Percentiles rank a stretch among this genome's conserved stretches.
Evolutionary conservation across 2,888 invertebrate species (phyloP).

Genomic region (Dasypogon diadema): DNA sequence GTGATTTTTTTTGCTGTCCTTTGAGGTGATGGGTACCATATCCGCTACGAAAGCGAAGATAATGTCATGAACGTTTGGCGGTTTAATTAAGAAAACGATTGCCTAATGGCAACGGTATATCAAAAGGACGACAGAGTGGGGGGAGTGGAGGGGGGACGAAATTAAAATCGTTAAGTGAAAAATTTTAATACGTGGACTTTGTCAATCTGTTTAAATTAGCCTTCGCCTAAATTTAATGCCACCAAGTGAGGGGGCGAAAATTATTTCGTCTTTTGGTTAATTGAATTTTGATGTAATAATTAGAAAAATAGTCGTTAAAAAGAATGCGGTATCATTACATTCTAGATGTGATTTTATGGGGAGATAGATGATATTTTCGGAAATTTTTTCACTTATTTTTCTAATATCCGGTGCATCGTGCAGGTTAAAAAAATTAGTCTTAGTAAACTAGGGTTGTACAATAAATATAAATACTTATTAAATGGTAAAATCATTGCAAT

Average conservation of each 20-base stretch:
- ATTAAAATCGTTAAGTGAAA: conserved; percentile 56
- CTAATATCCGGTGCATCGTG: no score
- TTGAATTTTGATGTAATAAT: conserved; percentile 56
- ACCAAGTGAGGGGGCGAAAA: not conserved
- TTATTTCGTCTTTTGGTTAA: conserved; percentile 42
- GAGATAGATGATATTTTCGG: no score
- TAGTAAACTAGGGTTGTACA: no score
- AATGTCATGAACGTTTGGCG: conserved; percentile 55
- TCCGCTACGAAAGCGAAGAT: conserved; percentile 52
- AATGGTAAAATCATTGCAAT: no score
- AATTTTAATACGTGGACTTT: conserved; percentile 55
- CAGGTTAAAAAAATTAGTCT: no score
- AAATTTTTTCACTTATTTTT: no score
- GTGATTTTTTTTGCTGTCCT: conserved; percentile 52
- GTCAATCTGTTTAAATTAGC: conserved; percentile 56
- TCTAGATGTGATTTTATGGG: no score
- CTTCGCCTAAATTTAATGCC: conserved; percentile 49
- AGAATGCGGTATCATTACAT: not conserved
- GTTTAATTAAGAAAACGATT: conserved; percentile 57
- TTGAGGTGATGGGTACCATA: conserved; percentile 51
- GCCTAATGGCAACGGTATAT: conserved; percentile 32
- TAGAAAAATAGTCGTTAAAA: conserved; percentile 40
- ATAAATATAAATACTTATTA: no score
- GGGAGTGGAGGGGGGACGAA: conserved; percentile 23
- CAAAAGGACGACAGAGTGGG: conserved; percentile 32